Evolutionary conservation across 2,113 vertebrate species (phyloP).

Genomic region (Collichthys lucidus): DNA sequence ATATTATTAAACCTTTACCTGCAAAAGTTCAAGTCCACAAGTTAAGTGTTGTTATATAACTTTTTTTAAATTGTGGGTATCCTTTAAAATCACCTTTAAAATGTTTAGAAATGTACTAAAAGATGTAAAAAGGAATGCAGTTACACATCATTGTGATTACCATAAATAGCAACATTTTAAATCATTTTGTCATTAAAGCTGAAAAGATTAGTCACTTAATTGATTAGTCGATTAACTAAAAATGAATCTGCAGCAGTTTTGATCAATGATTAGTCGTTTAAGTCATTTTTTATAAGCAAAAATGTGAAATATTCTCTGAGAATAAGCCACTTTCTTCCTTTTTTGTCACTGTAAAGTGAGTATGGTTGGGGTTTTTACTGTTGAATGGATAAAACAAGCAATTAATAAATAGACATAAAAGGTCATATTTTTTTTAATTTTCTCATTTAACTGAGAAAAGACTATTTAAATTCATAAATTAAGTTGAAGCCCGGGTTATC

Average conservation of each 20-base stretch:
- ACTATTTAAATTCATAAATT: neutral
- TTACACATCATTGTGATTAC: neutral
- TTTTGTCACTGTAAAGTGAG: neutral
- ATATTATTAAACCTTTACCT: neutral
- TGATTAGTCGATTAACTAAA: neutral
- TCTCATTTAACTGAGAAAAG: neutral
- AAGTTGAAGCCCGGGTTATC: neutral
- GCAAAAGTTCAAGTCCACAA: neutral
- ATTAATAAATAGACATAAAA: neutral
- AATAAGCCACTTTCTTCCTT: too few species aligned
- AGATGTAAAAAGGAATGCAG: neutral
- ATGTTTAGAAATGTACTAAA: too few species aligned
- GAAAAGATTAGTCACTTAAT: neutral
- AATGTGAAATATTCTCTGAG: neutral
- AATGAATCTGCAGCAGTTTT: too few species aligned
- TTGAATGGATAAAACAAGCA: neutral
- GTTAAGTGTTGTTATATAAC: neutral
- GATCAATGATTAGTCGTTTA: neutral
- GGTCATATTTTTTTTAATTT: too few species aligned
- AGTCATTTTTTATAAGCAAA: neutral
- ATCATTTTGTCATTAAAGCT: neutral
- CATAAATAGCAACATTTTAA: neutral
- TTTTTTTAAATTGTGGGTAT: too few species aligned
- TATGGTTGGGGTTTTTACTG: neutral
- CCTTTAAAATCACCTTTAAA: too few species aligned